These are phyloP conservation scores for Gymnodraco acuticeps DNA, from an alignment of 2,797 vertebrate genomes.

Conservation along the genomic window DNA sequence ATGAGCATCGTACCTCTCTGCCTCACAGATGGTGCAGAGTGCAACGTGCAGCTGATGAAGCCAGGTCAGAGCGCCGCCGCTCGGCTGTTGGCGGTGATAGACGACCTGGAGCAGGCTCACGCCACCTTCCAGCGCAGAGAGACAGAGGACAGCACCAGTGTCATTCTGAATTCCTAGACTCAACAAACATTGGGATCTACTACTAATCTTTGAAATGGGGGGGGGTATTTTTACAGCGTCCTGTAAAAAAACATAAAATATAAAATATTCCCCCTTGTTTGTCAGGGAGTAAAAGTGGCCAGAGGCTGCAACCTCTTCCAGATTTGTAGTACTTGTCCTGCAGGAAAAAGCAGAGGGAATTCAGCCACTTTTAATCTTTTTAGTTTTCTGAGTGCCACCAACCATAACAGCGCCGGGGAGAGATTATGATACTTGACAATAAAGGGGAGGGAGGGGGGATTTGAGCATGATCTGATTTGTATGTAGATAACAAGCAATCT, in stretches of 20 bases:
- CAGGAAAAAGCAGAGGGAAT: slow-evolving; percentile 40
- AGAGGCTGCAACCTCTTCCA: slow-evolving; percentile 36
- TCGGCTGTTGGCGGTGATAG: slow-evolving; percentile 85
- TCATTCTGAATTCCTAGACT: slow-evolving; percentile 77
- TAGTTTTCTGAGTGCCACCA: slow-evolving; percentile 65
- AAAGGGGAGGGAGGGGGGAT: slow-evolving; percentile 41
- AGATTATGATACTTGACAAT: slow-evolving; percentile 56
- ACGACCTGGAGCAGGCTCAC: slow-evolving; percentile 88
- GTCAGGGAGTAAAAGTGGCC: slow-evolving; percentile 30
- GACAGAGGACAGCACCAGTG: slow-evolving; percentile 67
- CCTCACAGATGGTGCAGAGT: slow-evolving; percentile 67
- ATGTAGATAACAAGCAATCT: slow-evolving; percentile 71
- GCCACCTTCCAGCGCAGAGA: slow-evolving; percentile 83
- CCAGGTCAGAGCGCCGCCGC: slow-evolving; percentile 56
- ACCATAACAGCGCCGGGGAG: slow-evolving; percentile 42
- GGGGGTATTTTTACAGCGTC: slow-evolving; percentile 12
- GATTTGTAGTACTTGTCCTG: slow-evolving; percentile 37
- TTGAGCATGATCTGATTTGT: slow-evolving; percentile 55
- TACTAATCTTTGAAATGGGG: slow-evolving; percentile 17
- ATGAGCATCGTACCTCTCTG: not conserved
- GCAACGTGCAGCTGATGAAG: slow-evolving; percentile 53
- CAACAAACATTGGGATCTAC: slow-evolving; percentile 25
- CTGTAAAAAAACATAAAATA: slow-evolving; percentile 37
- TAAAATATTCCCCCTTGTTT: slow-evolving; percentile 27
- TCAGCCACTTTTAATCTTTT: slow-evolving; percentile 59